phyloP scores from a whole-genome alignment of 2,113 vertebrate species.

The Labrus mixtus region DNA sequence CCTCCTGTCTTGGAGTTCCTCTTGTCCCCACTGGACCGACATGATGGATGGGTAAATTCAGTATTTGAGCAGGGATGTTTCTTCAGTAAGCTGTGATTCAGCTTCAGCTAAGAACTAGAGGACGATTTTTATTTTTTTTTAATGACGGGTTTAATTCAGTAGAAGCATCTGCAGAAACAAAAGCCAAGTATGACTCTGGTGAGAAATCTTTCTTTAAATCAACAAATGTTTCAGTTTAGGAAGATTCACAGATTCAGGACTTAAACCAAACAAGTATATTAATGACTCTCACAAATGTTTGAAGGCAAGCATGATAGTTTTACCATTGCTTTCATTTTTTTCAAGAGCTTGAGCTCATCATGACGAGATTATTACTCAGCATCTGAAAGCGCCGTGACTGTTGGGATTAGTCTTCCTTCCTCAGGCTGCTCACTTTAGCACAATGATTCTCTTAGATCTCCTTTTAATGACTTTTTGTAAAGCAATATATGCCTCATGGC shows the following conservation, averaged over 20 bases:
- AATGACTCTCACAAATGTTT: too few species aligned
- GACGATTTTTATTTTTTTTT: conserved; percentile 31
- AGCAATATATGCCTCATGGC: conserved; percentile 17
- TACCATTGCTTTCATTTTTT: conserved; percentile 10
- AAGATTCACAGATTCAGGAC: not conserved
- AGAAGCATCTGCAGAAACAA: conserved; percentile 43
- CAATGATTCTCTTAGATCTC: conserved; percentile 33
- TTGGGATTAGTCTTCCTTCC: conserved; percentile 18
- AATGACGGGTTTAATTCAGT: not conserved
- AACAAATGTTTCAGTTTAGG: too few species aligned
- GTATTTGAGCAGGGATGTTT: conserved; percentile 41
- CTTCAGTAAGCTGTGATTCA: conserved; percentile 37
- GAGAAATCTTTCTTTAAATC: conserved; percentile 13
- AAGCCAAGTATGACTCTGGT: not conserved
- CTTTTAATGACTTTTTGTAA: not conserved
- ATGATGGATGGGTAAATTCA: conserved; percentile 39
- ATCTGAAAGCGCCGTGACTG: conserved; percentile 11
- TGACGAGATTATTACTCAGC: conserved; percentile 9
- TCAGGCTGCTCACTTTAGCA: conserved; percentile 34
- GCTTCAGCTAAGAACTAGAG: not conserved
- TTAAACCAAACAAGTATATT: not conserved
- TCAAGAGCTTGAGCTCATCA: conserved; percentile 27
- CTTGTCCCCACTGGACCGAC: conserved; percentile 29
- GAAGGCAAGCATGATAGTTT: not conserved
- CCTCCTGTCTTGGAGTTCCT: conserved; percentile 66